Base-by-base conservation (phyloP, 2,113 vertebrate species). In the Melanostigma gelatinosum region DNA sequence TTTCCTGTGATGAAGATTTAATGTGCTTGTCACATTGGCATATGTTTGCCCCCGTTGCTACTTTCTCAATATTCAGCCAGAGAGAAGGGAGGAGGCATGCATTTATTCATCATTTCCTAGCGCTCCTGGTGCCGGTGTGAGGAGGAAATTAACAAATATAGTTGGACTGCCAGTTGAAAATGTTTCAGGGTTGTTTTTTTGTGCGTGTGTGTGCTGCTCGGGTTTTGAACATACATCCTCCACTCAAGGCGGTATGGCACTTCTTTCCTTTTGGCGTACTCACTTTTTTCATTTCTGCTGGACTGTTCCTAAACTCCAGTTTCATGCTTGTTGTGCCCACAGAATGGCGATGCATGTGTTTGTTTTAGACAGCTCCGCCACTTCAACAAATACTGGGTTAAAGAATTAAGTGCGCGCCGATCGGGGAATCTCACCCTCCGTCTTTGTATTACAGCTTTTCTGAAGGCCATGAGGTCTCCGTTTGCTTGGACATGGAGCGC, bases 1-100 rank as follows among this genome's bases (percentile, higher is more conserved):
- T 89, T 91, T 88, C 86, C 78, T 92, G 84, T 90, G 92, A 93
- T 93, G 90, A 91, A 90, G 84, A 81, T 91, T 91, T 92, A 89
- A 94, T 91, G 86, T 29, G 46, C 67, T 84, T 52, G 68, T 89
- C 83, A 84, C 72, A 88, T 64, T 80, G 85, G 75, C 87, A 85
- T 84, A 78, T 89, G 89, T 93, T 91, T 85, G 83, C 85, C 87
- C 73, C 67, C 34, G 36, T 62, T n/a, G 87, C 84, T 87, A 55
- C 71, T 82, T 79, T 85, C 67, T 67, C 71, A 60, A 42, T 60
- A 62, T 82, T 81, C 71, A 87, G 70, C 67, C 77, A 64, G 79
- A 48, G 65, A 83, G 54, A 72, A 76, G 78, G 77, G 73, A 32
- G 62, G 69, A 78, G 79, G 63, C 58, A 42, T 71, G 72, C 22